Conservation (phyloP, 2,113 vertebrate species). For the Pogonocichla stellata region DNA sequence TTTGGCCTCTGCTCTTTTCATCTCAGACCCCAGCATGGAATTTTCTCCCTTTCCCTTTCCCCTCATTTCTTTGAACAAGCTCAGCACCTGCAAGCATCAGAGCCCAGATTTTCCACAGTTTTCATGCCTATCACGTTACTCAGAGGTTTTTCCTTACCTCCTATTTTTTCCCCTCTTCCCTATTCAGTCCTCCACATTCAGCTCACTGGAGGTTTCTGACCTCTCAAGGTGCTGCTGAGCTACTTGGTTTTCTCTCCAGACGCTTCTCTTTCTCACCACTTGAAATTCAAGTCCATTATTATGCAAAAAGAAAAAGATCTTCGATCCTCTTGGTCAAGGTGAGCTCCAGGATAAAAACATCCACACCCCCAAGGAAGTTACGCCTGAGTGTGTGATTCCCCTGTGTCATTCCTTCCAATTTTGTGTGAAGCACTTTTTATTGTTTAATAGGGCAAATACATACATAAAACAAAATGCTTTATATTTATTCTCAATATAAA, state of each 20-base stretch:
- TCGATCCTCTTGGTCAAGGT: not conserved
- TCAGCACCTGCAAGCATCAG: not conserved
- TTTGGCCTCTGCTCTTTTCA: not conserved
- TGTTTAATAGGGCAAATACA: not conserved
- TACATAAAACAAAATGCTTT: not conserved
- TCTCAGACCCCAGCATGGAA: accelerated
- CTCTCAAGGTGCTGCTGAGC: not conserved
- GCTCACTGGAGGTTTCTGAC: not conserved
- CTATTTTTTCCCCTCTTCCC: not conserved
- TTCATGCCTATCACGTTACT: not conserved
- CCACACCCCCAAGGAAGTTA: not conserved
- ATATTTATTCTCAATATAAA: constrained; percentile 34
- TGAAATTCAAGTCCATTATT: not conserved
- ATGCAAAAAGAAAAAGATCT: not conserved
- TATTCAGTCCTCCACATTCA: not conserved
- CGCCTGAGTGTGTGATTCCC: not conserved
- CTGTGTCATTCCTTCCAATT: not conserved
- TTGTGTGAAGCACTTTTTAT: not conserved
- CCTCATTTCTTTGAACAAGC: not conserved
- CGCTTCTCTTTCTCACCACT: not conserved
- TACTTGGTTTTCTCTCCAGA: not conserved
- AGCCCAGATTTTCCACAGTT: not conserved
- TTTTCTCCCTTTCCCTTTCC: not conserved
- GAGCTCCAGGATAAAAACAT: not conserved
- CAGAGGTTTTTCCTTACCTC: not conserved